A percentile compares a stretch with the other conserved stretches of the same genome.
Evolutionary conservation across 1,140 invertebrate species (phyloP).

Genomic region (Babylonia areolata): DNA sequence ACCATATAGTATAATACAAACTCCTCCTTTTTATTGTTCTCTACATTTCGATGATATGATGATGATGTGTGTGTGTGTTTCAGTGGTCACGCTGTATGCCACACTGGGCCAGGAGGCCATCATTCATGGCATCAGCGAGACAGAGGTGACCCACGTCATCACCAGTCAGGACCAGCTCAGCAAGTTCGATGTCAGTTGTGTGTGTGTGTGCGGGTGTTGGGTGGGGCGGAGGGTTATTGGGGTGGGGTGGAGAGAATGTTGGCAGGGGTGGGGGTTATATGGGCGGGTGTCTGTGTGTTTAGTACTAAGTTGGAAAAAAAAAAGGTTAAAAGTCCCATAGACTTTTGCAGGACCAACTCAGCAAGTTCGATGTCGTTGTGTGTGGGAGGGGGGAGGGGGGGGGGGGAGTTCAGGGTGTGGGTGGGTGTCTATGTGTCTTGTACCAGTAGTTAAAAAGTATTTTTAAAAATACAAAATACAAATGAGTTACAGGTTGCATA

Average conservation of each 20-base stretch:
- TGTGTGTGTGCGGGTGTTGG: conserved; percentile 2
- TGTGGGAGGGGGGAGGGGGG: not conserved
- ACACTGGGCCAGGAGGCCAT: conserved; percentile 97
- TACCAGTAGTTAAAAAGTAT: too few species aligned
- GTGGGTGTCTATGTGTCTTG: too few species aligned
- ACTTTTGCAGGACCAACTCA: not conserved
- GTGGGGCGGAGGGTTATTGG: not conserved
- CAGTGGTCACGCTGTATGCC: conserved; percentile 96
- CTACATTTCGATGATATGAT: too few species aligned
- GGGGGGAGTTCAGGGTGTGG: not conserved
- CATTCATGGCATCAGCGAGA: conserved; percentile 96
- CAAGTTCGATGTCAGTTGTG: conserved; percentile 84
- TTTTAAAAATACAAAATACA: too few species aligned
- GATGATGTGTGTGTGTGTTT: too few species aligned
- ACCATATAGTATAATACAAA: too few species aligned
- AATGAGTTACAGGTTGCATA: too few species aligned
- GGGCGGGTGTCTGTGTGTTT: not conserved
- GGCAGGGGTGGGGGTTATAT: not conserved
- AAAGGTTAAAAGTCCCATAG: too few species aligned
- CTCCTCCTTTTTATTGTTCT: too few species aligned
- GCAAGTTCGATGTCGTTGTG: not conserved
- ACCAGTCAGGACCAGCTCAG: conserved; percentile 92
- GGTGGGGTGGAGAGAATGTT: not conserved
- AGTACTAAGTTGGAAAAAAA: too few species aligned
- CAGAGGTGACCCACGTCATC: conserved; percentile 92